phyloP scores from a whole-genome alignment of 2,888 invertebrate species.

The Acanthosoma haemorrhoidale region DNA sequence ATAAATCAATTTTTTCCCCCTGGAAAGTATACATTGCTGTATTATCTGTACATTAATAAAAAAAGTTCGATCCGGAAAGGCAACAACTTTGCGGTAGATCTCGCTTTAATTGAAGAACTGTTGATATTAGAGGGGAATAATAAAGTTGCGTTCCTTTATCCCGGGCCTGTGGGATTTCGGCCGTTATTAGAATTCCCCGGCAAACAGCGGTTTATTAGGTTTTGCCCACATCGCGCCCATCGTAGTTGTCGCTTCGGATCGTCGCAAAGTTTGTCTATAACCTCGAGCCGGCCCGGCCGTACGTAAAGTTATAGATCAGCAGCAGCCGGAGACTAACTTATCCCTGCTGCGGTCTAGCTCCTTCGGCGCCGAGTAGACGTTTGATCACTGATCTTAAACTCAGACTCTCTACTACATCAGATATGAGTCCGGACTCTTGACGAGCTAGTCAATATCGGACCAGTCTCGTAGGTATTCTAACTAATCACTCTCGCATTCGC shows the following conservation, averaged over 20 bases:
- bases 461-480: too few species aligned
- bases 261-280: background rate
- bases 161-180: background rate
- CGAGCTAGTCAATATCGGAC: too few species aligned
- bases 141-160: background rate
- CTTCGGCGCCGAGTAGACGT: too few species aligned
- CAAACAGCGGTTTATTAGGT: slow-evolving; percentile 5
- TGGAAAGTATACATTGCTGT: too few species aligned
- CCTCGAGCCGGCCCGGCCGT: background rate
- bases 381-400: too few species aligned
- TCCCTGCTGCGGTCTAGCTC: background rate
- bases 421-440: too few species aligned
- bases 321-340: background rate
- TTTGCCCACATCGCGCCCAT: background rate
- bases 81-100: background rate
- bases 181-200: background rate
- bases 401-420: too few species aligned
- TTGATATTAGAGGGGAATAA: background rate
- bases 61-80: too few species aligned
- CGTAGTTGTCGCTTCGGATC: background rate
- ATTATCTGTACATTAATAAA: too few species aligned
- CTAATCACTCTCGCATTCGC: too few species aligned
- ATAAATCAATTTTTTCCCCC: too few species aligned
- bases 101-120: background rate
- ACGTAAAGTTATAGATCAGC: background rate